phyloP scores from a whole-genome alignment of 2,113 vertebrate genomes.

The Microtus montanus region DNA sequence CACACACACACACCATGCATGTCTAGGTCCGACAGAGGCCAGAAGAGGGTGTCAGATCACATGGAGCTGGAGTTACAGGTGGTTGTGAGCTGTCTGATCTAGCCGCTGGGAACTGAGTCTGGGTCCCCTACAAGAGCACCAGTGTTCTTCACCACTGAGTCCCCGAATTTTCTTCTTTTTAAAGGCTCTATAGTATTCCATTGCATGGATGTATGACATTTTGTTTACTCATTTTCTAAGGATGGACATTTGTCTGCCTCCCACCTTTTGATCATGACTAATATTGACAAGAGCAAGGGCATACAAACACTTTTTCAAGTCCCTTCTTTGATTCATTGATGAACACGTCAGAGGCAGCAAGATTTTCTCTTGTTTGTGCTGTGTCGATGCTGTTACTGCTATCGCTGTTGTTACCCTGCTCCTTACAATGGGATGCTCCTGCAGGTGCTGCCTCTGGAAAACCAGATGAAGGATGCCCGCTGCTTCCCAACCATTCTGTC shows the following conservation, averaged over 20 bases:
- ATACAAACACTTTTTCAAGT: not conserved
- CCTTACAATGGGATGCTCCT: not conserved
- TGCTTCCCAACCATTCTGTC: constrained; percentile 91
- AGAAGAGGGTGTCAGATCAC: not conserved
- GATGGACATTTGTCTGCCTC: not conserved
- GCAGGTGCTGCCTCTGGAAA: constrained; percentile 96
- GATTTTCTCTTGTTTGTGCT: not conserved
- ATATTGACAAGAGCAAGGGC: not conserved
- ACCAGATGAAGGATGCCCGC: constrained; percentile 94
- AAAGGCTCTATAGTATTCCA: not conserved
- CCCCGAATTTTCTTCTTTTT: not conserved
- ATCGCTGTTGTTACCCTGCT: not conserved
- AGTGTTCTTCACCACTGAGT: not conserved
- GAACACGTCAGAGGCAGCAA: not conserved
- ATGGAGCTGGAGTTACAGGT: not conserved
- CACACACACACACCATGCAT: no score
- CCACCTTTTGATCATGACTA: not conserved
- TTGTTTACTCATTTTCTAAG: not conserved
- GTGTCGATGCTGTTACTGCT: no score
- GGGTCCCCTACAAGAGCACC: not conserved
- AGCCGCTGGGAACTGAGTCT: not conserved
- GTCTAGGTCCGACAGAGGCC: no score
- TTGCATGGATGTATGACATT: not conserved
- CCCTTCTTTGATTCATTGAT: not conserved
- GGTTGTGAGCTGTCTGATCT: not conserved